Percentiles rank a stretch among this genome's conserved stretches.
phyloP scores from a whole-genome alignment of 2,888 invertebrate species.

The Beris chalybata region DNA sequence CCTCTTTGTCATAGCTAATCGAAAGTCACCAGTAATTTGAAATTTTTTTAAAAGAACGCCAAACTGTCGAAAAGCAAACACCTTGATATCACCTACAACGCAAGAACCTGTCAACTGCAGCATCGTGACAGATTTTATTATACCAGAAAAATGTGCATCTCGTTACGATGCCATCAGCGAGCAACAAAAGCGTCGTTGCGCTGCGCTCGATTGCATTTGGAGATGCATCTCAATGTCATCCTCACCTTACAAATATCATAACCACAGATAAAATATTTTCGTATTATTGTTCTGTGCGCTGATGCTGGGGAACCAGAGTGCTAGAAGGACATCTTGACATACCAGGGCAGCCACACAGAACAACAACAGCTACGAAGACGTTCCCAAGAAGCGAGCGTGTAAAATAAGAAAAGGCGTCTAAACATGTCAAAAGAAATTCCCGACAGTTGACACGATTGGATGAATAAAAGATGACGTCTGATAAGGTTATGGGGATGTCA shows the following conservation, averaged over 20 bases:
- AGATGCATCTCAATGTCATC: conserved; percentile 13
- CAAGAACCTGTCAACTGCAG: background rate
- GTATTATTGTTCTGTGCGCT: too few species aligned
- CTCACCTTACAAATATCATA: conserved; percentile 8
- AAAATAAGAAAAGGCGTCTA: conserved; percentile 31
- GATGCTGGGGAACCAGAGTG: too few species aligned
- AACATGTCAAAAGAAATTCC: conserved; percentile 34
- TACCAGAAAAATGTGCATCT: conserved; percentile 15
- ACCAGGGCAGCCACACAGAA: background rate
- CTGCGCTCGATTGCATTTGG: conserved; percentile 10
- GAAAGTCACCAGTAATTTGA: too few species aligned
- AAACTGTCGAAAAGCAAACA: too few species aligned
- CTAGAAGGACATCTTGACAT: too few species aligned
- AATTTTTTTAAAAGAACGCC: too few species aligned
- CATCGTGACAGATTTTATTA: conserved; percentile 15
- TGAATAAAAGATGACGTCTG: conserved; percentile 34
- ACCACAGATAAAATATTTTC: too few species aligned
- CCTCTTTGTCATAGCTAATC: too few species aligned
- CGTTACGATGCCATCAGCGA: background rate
- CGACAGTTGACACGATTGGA: conserved; percentile 33
- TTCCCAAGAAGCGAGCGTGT: background rate
- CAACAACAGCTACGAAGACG: background rate
- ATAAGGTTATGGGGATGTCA: conserved; percentile 31
- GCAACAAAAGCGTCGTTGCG: background rate
- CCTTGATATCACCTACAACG: too few species aligned